These are phyloP conservation scores for Galendromus occidentalis DNA, from an alignment of 1,140 invertebrate genomes.

Conservation along the genomic window DNA sequence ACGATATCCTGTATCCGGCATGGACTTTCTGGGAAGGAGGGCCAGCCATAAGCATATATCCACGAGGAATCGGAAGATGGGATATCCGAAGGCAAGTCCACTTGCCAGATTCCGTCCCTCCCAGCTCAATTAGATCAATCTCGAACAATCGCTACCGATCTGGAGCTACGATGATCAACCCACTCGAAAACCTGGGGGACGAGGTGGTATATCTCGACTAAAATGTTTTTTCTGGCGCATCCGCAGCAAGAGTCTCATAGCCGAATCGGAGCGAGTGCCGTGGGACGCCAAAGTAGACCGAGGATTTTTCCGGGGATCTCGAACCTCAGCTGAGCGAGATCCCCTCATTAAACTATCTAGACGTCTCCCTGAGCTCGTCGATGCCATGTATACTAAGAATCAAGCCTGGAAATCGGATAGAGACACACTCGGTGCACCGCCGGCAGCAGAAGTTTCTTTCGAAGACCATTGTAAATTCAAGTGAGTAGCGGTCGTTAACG, in stretches of 20 bases:
- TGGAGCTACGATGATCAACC: no score
- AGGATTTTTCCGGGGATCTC: slow-evolving; percentile 79
- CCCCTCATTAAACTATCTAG: slow-evolving; percentile 65
- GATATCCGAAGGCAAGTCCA: slow-evolving; percentile 45
- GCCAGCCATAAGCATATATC: slow-evolving; percentile 78
- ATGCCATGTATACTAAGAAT: slow-evolving; percentile 91
- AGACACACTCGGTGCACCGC: slow-evolving; percentile 60
- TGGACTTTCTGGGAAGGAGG: slow-evolving; percentile 97
- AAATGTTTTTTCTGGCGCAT: no score
- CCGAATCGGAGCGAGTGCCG: slow-evolving; percentile 36
- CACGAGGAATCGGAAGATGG: slow-evolving; percentile 78
- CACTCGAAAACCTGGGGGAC: no score
- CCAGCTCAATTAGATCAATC: no score
- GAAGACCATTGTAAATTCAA: slow-evolving; percentile 83
- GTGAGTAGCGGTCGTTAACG: no score
- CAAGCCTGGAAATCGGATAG: slow-evolving; percentile 90
- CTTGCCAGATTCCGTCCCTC: not conserved
- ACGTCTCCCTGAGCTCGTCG: slow-evolving; percentile 48
- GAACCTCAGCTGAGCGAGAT: slow-evolving; percentile 75
- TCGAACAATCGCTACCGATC: no score
- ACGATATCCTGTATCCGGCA: slow-evolving; percentile 85
- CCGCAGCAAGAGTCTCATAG: not conserved
- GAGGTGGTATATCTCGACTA: no score
- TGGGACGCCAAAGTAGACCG: slow-evolving; percentile 55
- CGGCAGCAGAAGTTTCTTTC: slow-evolving; percentile 65